Evolutionary conservation across 2,113 vertebrate genomes (phyloP).

Genomic region (Propithecus coquereli): DNA sequence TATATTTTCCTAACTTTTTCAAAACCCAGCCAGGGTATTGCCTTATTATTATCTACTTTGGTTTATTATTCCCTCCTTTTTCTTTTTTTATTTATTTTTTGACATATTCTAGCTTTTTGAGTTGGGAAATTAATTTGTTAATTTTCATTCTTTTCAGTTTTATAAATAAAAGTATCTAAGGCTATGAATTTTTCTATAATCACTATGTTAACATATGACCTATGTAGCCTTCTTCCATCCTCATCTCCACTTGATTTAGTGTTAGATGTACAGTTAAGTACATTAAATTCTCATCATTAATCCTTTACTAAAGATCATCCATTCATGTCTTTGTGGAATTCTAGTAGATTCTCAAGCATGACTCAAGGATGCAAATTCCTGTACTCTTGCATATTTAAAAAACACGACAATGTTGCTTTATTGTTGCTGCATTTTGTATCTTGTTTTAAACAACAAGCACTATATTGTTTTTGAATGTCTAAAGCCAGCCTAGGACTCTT

Average conservation of each 20-base stretch:
- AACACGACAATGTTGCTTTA: background rate
- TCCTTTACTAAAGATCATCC: background rate
- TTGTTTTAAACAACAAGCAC: background rate
- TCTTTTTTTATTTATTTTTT: background rate
- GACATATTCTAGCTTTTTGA: background rate
- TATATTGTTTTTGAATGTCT: background rate
- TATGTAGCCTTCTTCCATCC: background rate
- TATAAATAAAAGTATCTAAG: background rate
- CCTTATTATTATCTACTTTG: background rate
- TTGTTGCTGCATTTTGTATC: background rate
- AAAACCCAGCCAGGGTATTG: background rate
- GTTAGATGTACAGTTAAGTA: background rate
- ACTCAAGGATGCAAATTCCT: background rate
- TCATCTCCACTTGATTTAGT: background rate
- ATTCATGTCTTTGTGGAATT: background rate
- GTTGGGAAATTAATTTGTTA: background rate
- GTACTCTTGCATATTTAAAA: background rate
- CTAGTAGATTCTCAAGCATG: background rate
- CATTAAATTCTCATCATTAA: background rate
- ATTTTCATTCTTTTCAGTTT: conserved; percentile 7
- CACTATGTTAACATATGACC: background rate
- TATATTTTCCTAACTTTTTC: background rate
- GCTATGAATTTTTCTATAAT: background rate
- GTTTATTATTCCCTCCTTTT: background rate
- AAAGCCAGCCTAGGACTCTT: background rate